These are phyloP conservation scores for Gallinago jamesoni DNA, from an alignment of 2,113 vertebrate species.

Conservation along the genomic window DNA sequence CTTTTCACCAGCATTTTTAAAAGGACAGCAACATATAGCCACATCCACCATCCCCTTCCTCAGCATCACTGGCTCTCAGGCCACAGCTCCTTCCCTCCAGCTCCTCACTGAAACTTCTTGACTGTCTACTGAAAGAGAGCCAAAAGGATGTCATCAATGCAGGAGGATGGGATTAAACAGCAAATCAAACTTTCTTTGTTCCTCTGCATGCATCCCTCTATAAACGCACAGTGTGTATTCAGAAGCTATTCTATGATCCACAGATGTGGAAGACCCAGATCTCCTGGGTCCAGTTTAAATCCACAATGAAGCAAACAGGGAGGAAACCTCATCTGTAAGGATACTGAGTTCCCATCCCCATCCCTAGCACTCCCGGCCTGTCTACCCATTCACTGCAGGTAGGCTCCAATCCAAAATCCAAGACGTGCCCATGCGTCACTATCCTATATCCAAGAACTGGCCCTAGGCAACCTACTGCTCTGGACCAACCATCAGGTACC, in stretches of 20 bases:
- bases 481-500: neutral
- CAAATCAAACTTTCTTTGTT: neutral
- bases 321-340: neutral
- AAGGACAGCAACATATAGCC: neutral
- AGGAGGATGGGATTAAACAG: neutral
- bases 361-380: neutral
- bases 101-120: neutral
- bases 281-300: neutral
- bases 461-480: neutral
- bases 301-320: accelerated
- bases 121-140: neutral
- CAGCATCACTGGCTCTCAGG: neutral
- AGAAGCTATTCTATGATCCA: neutral
- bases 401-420: neutral
- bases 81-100: neutral
- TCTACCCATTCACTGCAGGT: neutral
- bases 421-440: neutral
- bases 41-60: neutral
- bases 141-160: neutral
- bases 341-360: neutral
- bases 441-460: neutral
- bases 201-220: neutral
- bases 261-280: neutral
- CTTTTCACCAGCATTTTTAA: neutral
- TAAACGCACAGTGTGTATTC: accelerated